A percentile compares a stretch with the other conserved stretches of the same genome.
Evolutionary conservation across 2,113 vertebrate species (phyloP).

Genomic region (Hemiprocne comata): DNA sequence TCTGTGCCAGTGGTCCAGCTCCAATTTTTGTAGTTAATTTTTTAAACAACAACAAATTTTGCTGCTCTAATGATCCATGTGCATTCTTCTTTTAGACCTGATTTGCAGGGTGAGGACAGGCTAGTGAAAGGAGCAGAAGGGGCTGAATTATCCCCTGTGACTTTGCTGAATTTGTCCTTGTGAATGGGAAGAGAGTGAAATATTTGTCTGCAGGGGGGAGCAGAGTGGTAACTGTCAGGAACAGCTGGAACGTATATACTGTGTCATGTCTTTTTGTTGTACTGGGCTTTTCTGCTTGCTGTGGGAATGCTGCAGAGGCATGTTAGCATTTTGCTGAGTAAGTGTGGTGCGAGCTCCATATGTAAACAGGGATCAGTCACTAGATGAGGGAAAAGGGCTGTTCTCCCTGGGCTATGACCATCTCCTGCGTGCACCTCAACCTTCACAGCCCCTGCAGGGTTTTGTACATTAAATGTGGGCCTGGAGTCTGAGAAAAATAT

Average conservation of each 20-base stretch:
- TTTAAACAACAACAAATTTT: not conserved
- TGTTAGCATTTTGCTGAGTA: slow-evolving; percentile 65
- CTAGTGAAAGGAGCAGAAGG: slow-evolving; percentile 14
- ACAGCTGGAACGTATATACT: slow-evolving; percentile 63
- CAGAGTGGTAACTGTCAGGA: slow-evolving; percentile 45
- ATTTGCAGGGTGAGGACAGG: slow-evolving; percentile 48
- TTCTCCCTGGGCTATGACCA: not conserved
- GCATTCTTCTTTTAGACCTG: not conserved
- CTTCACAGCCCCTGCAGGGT: fast-evolving
- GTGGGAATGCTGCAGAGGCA: slow-evolving; percentile 52
- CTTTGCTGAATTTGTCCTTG: slow-evolving; percentile 39
- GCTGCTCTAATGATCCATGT: not conserved
- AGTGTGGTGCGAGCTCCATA: slow-evolving; percentile 21
- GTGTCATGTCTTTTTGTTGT: slow-evolving; percentile 49
- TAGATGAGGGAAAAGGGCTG: slow-evolving; percentile 20
- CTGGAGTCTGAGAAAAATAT: not conserved
- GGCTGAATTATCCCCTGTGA: slow-evolving; percentile 8
- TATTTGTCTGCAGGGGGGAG: slow-evolving; percentile 20
- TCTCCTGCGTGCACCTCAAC: not conserved
- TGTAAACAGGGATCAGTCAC: slow-evolving; percentile 51
- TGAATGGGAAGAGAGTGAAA: slow-evolving; percentile 26
- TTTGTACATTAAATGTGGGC: not conserved
- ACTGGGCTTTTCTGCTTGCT: slow-evolving; percentile 37
- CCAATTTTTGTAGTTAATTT: not conserved
- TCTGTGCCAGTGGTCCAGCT: not conserved